Evolutionary conservation across 92 coral and sea anemone species (phyloP), one percentile per base, ranked within the genome.

Genomic region (Siderastrea siderea): DNA sequence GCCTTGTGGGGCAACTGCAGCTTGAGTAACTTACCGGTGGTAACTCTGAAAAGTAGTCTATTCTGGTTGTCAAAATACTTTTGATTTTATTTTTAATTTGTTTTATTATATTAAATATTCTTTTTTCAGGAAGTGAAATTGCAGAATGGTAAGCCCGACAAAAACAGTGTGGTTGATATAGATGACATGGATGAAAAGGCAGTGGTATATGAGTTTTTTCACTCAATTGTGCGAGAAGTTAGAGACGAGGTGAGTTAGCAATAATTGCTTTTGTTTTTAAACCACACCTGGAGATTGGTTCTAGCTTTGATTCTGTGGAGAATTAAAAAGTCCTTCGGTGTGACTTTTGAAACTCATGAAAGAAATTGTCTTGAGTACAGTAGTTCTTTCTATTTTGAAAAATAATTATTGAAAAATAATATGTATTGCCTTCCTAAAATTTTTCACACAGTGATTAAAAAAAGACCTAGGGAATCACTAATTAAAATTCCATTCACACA

Each of bases 201-300:
- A 68, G 96, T 97, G 59, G 97, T 91, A 14, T 78, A 90, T 75
- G 99, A 97, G 85, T 70, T 97, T 49, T 97, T 91, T 79, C 88
- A 95, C 59, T 97, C 96, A 43, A 91, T 94, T 58, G 94, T 92
- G 53, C 88, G 98, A 46, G 99, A 97, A 86, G 97, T 94, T n/a
- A 85, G 99, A 68, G 99, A 97, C 89, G 99, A 97, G 95, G 99
- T 97, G 84, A 52, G 81, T 64, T 71, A 44, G 15, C 2, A 7
- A 48, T 72, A 2, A 70, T 70, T 45, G 26, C 43, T 15, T 72
- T 50, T 46, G 51, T 13, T 8, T 7, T 55, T 6, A 9, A 53
- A 53, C 61, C 8, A 55, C 8, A 55, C 9, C 12, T 55, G 12
- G 12, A 7, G 61, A 7, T 55, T 55, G 2, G 61, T 9, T 53